A percentile compares a stretch with the other conserved stretches of the same genome.
Conservation (phyloP, 2,797 vertebrate genomes). For the Catharus ustulatus region DNA sequence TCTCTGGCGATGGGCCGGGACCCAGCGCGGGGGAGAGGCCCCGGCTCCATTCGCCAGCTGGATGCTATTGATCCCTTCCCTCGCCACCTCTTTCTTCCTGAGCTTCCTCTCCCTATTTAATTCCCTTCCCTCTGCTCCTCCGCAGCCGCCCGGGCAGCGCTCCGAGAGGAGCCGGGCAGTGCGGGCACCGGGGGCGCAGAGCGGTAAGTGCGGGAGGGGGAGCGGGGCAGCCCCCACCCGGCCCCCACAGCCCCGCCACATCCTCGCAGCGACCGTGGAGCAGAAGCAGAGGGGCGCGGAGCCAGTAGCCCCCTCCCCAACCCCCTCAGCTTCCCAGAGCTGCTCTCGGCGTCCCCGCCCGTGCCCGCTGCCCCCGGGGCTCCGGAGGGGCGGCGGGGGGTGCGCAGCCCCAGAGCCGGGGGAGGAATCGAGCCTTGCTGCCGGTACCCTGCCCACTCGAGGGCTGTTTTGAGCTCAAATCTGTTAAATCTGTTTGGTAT, state of each 20-base stretch:
- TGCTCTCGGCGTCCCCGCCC: background rate
- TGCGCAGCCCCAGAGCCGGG: background rate
- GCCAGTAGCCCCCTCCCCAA: rapidly evolving
- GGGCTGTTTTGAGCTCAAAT: background rate
- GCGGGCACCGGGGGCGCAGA: background rate
- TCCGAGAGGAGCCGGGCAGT: background rate
- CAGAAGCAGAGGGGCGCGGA: background rate
- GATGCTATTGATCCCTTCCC: slow-evolving; percentile 63
- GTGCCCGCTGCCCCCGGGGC: background rate
- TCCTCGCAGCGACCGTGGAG: background rate
- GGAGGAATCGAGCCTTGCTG: background rate
- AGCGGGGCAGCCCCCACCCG: background rate
- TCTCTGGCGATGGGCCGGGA: background rate
- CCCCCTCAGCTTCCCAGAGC: background rate
- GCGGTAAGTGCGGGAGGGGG: background rate
- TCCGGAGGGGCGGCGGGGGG: background rate
- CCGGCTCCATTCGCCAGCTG: slow-evolving; percentile 65
- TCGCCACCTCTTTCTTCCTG: background rate
- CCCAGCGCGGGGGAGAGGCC: background rate
- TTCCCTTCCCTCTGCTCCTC: slow-evolving; percentile 41
- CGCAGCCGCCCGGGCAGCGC: slow-evolving; percentile 23
- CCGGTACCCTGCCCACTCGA: background rate
- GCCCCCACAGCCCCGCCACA: background rate
- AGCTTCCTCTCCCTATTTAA: slow-evolving; percentile 26
- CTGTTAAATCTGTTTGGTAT: too few relatives aligned